Base-by-base conservation (phyloP, 1,140 invertebrate genomes). In the Steinernema feltiae region DNA sequence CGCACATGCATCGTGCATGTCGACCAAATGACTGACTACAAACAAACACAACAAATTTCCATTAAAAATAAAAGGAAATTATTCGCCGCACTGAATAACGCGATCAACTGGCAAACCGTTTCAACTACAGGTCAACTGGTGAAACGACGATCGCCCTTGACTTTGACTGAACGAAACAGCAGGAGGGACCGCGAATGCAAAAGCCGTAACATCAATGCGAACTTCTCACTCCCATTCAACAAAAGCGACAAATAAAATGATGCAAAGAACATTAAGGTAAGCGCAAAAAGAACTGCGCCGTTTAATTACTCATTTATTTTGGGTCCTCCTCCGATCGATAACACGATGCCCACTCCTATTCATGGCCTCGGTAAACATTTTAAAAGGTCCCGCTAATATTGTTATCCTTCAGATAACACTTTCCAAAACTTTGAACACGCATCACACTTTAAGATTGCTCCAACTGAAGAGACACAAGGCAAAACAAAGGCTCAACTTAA, bases 251-350 rank as follows among this genome's bases (percentile, higher is more conserved):
- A n/a, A n/a, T n/a, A n/a, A n/a, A n/a, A n/a, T n/a, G n/a, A n/a
- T n/a, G n/a, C n/a, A n/a, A n/a, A n/a, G n/a, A n/a, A n/a, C 35
- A 18, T 41, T 41, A 41, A 41, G 35, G 35, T 41, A 41, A 41
- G 18, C 18, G 18, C 7, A 21, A 63, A 21, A 63, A n/a, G 53
- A 12, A 21, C 3, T 15, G 12, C 53, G 53, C 3, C 12, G 53
- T 63, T 63, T 63, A 63, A 63, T 63, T 63, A 63, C 53, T 63
- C 53, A 63, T 63, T 41, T 41, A 41, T 41, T 63, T 63, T 21
- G 12, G 53, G 53, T 63, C 24, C 12, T 7, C 15, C 53, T 3
- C 24, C 15, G 24, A 63, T 63, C 53, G 53, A 27, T 46, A 46
- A n/a, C 7, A n/a, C 7, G 41, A 46, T 46, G 41, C 7, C 7